Base-by-base conservation (phyloP, 2,888 invertebrate genomes). In the Metellina segmentata region DNA sequence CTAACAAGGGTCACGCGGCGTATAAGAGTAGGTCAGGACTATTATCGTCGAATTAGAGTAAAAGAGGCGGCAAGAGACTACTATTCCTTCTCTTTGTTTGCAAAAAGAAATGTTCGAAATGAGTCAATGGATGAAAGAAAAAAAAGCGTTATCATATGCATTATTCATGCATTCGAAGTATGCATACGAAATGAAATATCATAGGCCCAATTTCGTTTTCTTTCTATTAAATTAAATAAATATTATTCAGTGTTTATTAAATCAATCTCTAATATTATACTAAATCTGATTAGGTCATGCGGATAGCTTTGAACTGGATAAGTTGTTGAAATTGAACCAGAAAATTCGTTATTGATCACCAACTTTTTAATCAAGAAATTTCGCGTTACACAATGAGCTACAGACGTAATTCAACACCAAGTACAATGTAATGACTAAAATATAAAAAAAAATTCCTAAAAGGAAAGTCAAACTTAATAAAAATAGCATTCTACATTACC, bases 1-100 rank as follows among this genome's bases (percentile, higher is more conserved):
- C 61, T 61, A 61, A 61, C 61, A 51, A 77, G 49, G 77, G 77
- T 77, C 77, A 77, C 61, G 61, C 11, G 77, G 49, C 61, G 11
- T 61, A 11, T 16, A 6, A n/a, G n/a, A 77, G 49, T 77, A n/a
- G 77, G 77, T 77, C 77, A 77, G 16, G 13, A 8, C 49, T 77
- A 77, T 77, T 77, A 77, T 51, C 49, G 49, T 49, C 51, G 49
- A 49, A 61, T 61, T 61, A 61, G 61, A 61, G 61, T 61, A 61
- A 61, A 61, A 61, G 61, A 61, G 61, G 61, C 61, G 16, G 16
- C 61, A 61, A 61, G 61, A 61, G 61, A 16, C 61, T 16, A 61
- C 61, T 61, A 6, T 61, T 34, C 61, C 13, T 61, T 9, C 13
- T 61, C 61, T 61, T 61, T 61, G 61, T 61, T 61, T 61, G 61